Percentiles rank a stretch among this genome's conserved stretches.
phyloP scores from a whole-genome alignment of 2,888 invertebrate genomes.

The Sisyra terminalis region DNA sequence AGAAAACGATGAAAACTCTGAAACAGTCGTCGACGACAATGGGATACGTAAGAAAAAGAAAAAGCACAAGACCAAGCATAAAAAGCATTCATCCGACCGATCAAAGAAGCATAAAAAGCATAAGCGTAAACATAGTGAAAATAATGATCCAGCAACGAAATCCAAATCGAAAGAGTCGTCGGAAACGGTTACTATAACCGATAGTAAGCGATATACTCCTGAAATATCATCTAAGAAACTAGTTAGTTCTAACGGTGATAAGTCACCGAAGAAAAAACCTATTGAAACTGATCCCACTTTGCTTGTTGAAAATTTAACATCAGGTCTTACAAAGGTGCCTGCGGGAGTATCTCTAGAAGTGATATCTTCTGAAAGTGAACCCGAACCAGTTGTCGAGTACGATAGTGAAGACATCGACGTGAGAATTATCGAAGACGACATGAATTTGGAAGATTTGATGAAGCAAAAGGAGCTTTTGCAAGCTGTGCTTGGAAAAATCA shows the following conservation, averaged over 20 bases:
- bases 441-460: constrained; percentile 79
- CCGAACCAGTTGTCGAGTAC: constrained; percentile 42
- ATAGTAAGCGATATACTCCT: constrained; percentile 25
- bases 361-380: constrained; percentile 50
- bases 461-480: constrained; percentile 72
- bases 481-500: constrained; percentile 59
- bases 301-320: constrained; percentile 31
- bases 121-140: constrained; percentile 30
- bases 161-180: constrained; percentile 14
- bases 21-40: constrained; percentile 6
- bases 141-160: constrained; percentile 16
- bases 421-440: constrained; percentile 64
- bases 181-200: constrained; percentile 22
- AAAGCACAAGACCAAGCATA: constrained; percentile 37
- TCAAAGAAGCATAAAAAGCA: constrained; percentile 46
- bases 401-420: constrained; percentile 53
- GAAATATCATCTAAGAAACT: constrained; percentile 17
- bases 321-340: constrained; percentile 24
- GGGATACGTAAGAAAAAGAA: constrained; percentile 45
- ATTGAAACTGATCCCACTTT: constrained; percentile 23
- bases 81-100: constrained; percentile 31
- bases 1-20: constrained; percentile 3
- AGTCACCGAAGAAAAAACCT: constrained; percentile 12
- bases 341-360: constrained; percentile 35
- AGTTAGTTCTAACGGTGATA: constrained; percentile 2